phyloP scores from a whole-genome alignment of 2,113 vertebrate genomes.

The Pelmatolapia mariae region DNA sequence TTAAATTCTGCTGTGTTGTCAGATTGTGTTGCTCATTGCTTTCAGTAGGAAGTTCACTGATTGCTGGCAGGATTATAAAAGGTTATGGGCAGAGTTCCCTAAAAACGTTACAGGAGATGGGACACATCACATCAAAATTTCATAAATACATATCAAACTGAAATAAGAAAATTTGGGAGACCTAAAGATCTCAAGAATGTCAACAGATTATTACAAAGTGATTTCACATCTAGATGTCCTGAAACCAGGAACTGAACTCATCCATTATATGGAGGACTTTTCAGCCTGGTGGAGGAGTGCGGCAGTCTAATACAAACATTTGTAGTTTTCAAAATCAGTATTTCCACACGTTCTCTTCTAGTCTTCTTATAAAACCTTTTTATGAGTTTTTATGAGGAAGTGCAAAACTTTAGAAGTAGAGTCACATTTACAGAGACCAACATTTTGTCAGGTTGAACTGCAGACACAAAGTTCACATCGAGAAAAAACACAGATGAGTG shows the following conservation, averaged over 20 bases:
- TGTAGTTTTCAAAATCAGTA: neutral
- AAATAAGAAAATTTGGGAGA: neutral
- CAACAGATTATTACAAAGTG: neutral
- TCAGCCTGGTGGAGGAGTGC: neutral
- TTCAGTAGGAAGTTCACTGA: neutral
- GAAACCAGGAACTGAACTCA: neutral
- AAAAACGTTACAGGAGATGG: neutral
- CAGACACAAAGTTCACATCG: neutral
- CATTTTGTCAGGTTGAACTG: neutral
- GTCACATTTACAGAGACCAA: neutral
- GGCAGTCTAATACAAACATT: neutral
- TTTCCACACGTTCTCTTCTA: neutral
- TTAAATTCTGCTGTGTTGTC: neutral
- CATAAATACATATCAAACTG: neutral
- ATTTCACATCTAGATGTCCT: neutral
- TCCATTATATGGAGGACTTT: neutral
- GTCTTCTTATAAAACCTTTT: neutral
- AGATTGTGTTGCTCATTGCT: neutral
- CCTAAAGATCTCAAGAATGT: neutral
- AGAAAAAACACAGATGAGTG: neutral
- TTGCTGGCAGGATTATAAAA: neutral
- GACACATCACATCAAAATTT: accelerated
- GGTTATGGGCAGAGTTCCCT: neutral
- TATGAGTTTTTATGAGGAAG: neutral
- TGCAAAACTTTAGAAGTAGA: neutral